Evolutionary conservation across 2,888 invertebrate genomes (phyloP), one percentile per base, ranked within the genome.

Genomic region (Drosophila putrida): DNA sequence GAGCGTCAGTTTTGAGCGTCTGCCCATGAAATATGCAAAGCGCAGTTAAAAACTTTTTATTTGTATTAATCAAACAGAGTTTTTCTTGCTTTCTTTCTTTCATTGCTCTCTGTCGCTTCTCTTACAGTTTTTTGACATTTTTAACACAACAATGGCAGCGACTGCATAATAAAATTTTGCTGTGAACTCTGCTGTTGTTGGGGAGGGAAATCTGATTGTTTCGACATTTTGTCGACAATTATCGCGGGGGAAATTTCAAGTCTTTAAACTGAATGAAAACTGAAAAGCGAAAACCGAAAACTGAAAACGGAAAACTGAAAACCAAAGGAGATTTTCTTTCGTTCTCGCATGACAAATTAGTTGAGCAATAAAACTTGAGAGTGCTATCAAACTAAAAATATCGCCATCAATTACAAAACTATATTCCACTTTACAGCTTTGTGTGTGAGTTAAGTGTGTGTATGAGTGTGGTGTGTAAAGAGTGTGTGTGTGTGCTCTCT

Each of bases 11-110:
- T 82, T 81, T 81, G 83, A 82, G 80, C 72, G 75, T 75, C 46
- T 67, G 80, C 79, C 79, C 79, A 90, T 90, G 79, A 90, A 90
- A 89, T 90, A 90, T 90, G 85, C 89, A 90, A 67, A 85, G 77
- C 82, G 73, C 78, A 81, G 89, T 90, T 90, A 90, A 90, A 88
- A 87, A 87, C 83, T 88, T 90, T 90, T 81, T 87, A 90, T 86
- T 88, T 90, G 84, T 81, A 82, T 88, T 88, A 88, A 90, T 89
- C 88, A 87, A 88, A 84, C 85, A 86, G 83, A 83, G 78, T 87
- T 82, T 80, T 83, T 66, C 44, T 50, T 58, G 41, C 44, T 28
- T 35, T 41, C 38, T 28, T 51, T 27, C 33, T 35, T 25, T 8
- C 36, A 13, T 25, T 28, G 20, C 35, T 13, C 15, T 39, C 47